A percentile compares a stretch with the other conserved stretches of the same genome.
Evolutionary conservation across 2,888 invertebrate genomes (phyloP).

Genomic region (Oligia latruncula): DNA sequence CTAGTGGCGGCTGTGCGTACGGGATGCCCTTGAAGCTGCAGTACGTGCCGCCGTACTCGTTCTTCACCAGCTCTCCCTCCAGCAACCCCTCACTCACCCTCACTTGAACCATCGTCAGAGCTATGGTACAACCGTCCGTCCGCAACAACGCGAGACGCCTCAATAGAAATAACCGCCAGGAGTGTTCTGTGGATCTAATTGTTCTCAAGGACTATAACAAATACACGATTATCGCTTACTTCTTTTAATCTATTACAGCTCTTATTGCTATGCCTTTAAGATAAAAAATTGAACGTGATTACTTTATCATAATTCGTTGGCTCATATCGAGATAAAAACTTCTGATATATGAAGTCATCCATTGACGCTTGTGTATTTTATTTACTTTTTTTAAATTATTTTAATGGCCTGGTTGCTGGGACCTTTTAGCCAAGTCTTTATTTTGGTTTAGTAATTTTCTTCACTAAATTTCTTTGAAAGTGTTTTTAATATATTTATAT

Average conservation of each 20-base stretch:
- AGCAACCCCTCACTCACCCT: slow-evolving; percentile 73
- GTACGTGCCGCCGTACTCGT: slow-evolving; percentile 68
- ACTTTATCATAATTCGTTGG: not conserved
- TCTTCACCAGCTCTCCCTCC: slow-evolving; percentile 70
- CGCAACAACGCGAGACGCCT: not conserved
- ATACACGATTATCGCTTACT: not conserved
- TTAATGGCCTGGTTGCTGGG: no score
- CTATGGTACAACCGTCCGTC: not conserved
- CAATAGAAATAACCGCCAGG: not conserved
- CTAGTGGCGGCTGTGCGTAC: slow-evolving; percentile 86
- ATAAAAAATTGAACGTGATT: not conserved
- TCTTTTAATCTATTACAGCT: not conserved
- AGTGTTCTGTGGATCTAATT: not conserved
- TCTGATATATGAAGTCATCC: not conserved
- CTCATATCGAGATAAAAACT: slow-evolving; percentile 6
- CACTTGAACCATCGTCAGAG: slow-evolving; percentile 62
- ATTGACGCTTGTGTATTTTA: not conserved
- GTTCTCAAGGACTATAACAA: not conserved
- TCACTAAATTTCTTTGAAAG: no score
- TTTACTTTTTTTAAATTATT: no score
- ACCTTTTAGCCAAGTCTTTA: no score
- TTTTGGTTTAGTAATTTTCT: no score
- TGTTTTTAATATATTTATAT: no score
- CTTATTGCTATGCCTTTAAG: not conserved
- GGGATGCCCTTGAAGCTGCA: slow-evolving; percentile 84